Evolutionary conservation across 1,140 invertebrate genomes (phyloP), one percentile per base, ranked within the genome.

Genomic region (Bombus confusus): DNA sequence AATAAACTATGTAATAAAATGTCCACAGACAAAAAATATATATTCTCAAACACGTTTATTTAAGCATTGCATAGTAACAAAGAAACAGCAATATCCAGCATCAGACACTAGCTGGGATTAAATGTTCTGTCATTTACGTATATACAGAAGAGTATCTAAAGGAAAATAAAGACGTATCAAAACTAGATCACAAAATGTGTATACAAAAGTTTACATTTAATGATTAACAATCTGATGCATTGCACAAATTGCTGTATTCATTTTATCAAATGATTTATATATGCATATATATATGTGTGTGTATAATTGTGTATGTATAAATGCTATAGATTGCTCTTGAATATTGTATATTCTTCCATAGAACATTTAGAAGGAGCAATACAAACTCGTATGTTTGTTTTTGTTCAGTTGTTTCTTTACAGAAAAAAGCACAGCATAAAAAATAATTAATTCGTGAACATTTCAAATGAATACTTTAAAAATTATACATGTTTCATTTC

Each of bases 121-220:
- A 80, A 85, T 80, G 28, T 64, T 6, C 31, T 25, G 43, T 18
- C 59, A 66, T 66, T 80, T 57, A 57, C 25, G 39, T 85, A 85
- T 64, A 28, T 85, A 85, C 79, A 68, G 57, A 75, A 85, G 47
- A 74, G 62, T 85, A 85, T 85, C 79, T n/a, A 59, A 72, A 66
- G 78, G 79, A 85, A 85, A 85, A 85, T 85, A 75, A 85, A 85
- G 52, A 74, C 22, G 69, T 85, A 85, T 85, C 82, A 74, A 85
- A 85, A 85, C 71, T 85, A 80, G 59, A 85, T 85, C 84, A 75
- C 79, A 85, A 85, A 81, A 81, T 74, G 59, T 75, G 79, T 73
- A 68, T 75, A 80, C 68, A 85, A 85, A 80, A 81, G 59, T 85
- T 85, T 74, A 85, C 79, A 74, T 85, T 85, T 85, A 80, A 80